Conservation (phyloP, 2,797 vertebrate species). For the Acrossocheilus fasciatus region DNA sequence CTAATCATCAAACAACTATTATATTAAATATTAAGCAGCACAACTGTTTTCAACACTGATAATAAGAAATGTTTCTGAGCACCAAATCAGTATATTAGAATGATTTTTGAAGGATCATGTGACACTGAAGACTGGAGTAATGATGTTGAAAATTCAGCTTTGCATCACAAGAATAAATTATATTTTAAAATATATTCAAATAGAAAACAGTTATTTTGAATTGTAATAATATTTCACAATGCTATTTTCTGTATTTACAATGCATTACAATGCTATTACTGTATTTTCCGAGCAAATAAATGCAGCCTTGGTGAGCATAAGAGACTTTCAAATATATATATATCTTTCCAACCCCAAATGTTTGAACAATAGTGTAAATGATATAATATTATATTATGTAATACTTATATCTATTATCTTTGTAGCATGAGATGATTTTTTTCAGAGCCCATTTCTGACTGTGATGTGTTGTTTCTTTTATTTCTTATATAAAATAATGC, state of each 20-base stretch:
- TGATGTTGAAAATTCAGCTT: background rate
- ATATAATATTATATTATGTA: no score
- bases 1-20: background rate
- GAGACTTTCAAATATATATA: background rate
- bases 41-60: background rate
- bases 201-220: background rate
- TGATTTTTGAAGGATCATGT: background rate
- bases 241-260: background rate
- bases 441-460: no score
- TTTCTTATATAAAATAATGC: no score
- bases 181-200: background rate
- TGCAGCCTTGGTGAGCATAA: background rate
- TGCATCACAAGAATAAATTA: background rate
- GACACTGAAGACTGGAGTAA: background rate
- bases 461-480: no score
- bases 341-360: background rate
- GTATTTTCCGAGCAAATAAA: background rate
- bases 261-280: background rate
- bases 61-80: background rate
- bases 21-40: background rate
- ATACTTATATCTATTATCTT: no score
- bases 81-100: background rate
- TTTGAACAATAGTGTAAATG: background rate
- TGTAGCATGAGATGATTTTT: no score
- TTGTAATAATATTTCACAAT: background rate